Evolutionary conservation across 2,888 invertebrate genomes (phyloP).

Genomic region (Chrysolina americana): DNA sequence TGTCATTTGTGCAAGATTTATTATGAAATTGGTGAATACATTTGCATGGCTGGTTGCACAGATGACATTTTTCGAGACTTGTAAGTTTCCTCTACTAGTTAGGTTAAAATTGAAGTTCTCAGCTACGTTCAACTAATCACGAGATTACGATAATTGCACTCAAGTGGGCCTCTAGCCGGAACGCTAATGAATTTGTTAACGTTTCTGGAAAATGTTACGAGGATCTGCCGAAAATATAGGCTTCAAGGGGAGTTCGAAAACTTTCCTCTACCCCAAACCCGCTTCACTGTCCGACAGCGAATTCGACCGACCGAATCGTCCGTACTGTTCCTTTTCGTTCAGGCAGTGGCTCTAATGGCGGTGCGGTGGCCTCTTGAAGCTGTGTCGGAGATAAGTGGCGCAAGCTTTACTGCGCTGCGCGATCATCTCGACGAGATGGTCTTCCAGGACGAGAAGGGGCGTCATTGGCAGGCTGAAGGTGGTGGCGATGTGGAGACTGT

Average conservation of each 20-base stretch:
- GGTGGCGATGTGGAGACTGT: conserved; percentile 74
- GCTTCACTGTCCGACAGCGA: conserved; percentile 9
- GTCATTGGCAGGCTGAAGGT: conserved; percentile 68
- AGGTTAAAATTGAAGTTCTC: too few relatives aligned
- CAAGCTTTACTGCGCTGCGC: conserved; percentile 76
- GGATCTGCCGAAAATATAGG: not conserved
- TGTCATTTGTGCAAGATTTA: too few relatives aligned
- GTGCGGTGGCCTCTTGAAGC: conserved; percentile 71
- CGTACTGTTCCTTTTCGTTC: conserved; percentile 12
- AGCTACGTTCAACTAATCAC: too few relatives aligned
- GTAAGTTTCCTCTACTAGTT: too few relatives aligned
- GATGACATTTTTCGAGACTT: too few relatives aligned
- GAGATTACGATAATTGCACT: too few relatives aligned
- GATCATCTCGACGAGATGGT: conserved; percentile 75
- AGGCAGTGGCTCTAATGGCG: conserved; percentile 31
- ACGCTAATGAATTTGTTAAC: not conserved
- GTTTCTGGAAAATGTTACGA: conserved; percentile 3
- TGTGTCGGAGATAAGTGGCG: conserved; percentile 79
- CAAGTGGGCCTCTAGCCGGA: too few relatives aligned
- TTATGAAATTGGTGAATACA: too few relatives aligned
- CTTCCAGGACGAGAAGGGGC: conserved; percentile 72
- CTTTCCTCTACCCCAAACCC: conserved; percentile 1
- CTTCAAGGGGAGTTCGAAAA: conserved; percentile 5
- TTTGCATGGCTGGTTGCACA: too few relatives aligned
- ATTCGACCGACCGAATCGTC: conserved; percentile 9